Evolutionary conservation across 2,113 vertebrate genomes (phyloP).

Genomic region (Rhinoptilus africanus): DNA sequence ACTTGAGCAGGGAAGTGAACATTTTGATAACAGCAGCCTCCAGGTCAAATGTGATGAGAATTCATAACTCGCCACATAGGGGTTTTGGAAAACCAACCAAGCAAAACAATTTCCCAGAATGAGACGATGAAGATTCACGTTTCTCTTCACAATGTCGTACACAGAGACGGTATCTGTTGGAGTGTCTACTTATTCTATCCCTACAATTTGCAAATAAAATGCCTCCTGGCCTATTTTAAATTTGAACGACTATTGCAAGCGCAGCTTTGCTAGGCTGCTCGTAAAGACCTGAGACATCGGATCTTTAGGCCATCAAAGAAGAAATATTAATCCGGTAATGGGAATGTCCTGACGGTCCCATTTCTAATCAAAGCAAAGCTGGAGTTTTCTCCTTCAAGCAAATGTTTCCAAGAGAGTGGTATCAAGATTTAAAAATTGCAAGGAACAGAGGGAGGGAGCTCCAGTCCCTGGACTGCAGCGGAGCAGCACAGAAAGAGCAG

Average conservation of each 20-base stretch:
- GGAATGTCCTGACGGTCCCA: background rate
- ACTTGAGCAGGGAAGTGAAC: constrained; percentile 33
- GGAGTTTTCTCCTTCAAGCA: background rate
- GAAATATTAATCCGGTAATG: background rate
- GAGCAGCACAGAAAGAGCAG: background rate
- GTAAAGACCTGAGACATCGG: background rate
- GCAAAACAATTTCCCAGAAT: constrained; percentile 38
- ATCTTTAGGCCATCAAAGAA: background rate
- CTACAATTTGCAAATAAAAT: constrained; percentile 29
- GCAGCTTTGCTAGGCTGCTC: background rate
- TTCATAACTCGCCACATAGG: background rate
- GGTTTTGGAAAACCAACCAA: constrained; percentile 25
- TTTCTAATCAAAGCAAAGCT: background rate
- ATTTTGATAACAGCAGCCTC: constrained; percentile 42
- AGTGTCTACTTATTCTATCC: background rate
- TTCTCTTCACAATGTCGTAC: background rate
- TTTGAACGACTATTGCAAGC: background rate
- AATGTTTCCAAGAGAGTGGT: background rate
- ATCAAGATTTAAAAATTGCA: background rate
- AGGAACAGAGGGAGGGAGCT: background rate
- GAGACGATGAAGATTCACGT: background rate
- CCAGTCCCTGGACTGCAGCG: background rate
- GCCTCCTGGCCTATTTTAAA: background rate
- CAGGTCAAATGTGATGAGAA: constrained; percentile 58
- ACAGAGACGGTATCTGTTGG: background rate